A percentile compares a stretch with the other conserved stretches of the same genome.
Conservation (phyloP, 1,140 invertebrate species). For the Parapsyche elsis region DNA sequence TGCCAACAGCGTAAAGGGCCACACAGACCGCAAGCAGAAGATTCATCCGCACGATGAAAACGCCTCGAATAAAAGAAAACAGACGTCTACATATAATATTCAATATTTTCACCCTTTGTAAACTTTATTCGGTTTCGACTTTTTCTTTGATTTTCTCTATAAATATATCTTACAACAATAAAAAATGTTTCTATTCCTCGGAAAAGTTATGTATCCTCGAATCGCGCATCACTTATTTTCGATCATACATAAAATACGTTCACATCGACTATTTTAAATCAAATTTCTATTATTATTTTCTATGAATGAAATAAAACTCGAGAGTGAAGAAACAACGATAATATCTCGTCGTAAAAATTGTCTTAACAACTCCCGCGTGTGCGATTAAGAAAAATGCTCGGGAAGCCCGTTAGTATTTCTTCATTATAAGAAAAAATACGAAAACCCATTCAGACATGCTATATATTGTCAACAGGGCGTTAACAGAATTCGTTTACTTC, state of each 20-base stretch:
- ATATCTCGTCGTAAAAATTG: neutral
- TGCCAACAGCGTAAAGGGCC: neutral
- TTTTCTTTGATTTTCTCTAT: neutral
- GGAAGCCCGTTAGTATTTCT: conserved; percentile 5
- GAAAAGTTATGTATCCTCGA: no score
- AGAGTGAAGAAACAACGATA: neutral
- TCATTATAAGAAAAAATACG: neutral
- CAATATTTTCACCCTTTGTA: neutral
- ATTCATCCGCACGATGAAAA: conserved; percentile 17
- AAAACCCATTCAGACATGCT: neutral
- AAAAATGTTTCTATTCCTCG: no score
- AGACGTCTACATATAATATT: neutral
- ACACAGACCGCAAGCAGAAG: neutral
- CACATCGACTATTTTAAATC: neutral
- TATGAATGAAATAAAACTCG: no score
- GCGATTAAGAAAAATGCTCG: neutral
- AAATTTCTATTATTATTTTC: neutral
- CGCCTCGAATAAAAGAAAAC: neutral
- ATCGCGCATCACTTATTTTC: no score
- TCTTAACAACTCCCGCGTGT: conserved; percentile 2
- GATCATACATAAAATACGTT: neutral
- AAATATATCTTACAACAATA: no score
- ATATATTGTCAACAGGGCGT: neutral
- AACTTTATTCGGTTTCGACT: neutral
- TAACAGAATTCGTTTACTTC: neutral